These are phyloP conservation scores for Talpa occidentalis DNA, from an alignment of 2,113 vertebrate species.

Conservation along the genomic window DNA sequence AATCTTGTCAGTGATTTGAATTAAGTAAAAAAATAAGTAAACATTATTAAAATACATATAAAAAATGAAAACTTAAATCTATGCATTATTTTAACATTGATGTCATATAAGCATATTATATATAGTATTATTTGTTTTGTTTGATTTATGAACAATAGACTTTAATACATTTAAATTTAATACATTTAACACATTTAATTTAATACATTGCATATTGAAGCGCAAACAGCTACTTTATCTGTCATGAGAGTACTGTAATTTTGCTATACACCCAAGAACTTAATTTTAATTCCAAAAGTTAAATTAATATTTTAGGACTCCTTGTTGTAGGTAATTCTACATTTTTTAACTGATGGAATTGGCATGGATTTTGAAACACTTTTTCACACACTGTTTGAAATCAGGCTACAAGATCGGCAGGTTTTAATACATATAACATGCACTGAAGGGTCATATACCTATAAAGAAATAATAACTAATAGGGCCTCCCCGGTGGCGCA, in stretches of 20 bases:
- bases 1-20: background rate
- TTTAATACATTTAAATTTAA: background rate
- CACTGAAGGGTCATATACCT: background rate
- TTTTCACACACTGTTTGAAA: background rate
- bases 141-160: background rate
- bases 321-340: background rate
- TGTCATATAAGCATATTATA: background rate
- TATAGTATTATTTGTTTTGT: background rate
- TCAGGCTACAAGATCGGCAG: background rate
- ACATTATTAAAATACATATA: background rate
- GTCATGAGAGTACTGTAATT: background rate
- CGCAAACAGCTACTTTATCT: background rate
- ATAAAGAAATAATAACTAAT: background rate
- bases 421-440: background rate
- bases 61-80: background rate
- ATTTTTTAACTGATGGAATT: background rate
- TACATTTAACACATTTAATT: no score
- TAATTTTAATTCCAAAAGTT: background rate
- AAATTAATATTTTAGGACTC: background rate
- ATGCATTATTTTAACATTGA: background rate
- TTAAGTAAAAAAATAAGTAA: background rate
- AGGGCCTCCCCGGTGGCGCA: no score
- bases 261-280: background rate
- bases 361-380: background rate
- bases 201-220: background rate